phyloP scores from a whole-genome alignment of 2,888 invertebrate genomes.

The Biston betularia region DNA sequence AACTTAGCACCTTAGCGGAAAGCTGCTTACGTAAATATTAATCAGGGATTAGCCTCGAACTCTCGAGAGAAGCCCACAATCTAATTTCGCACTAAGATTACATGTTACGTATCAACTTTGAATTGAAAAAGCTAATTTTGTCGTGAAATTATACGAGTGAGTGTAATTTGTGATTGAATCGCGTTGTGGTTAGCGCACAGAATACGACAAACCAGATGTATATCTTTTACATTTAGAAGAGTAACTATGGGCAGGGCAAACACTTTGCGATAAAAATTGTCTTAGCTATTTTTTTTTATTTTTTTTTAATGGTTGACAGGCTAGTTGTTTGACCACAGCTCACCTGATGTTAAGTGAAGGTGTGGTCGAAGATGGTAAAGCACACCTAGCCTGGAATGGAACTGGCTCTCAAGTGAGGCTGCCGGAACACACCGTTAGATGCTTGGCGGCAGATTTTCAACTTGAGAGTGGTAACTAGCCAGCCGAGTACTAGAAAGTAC shows the following conservation, averaged over 20 bases:
- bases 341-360: too few species aligned
- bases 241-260: too few species aligned
- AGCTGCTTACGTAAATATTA: slow-evolving; percentile 29
- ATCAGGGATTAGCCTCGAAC: slow-evolving; percentile 24
- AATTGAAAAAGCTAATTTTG: slow-evolving; percentile 35
- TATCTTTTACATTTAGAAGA: background rate
- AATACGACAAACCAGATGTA: slow-evolving; percentile 1
- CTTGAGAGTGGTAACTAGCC: too few species aligned
- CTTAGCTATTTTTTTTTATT: background rate
- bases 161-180: slow-evolving; percentile 30
- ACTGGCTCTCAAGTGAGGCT: too few species aligned
- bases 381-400: too few species aligned
- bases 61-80: slow-evolving; percentile 19
- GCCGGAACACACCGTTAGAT: too few species aligned
- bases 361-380: too few species aligned
- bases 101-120: slow-evolving; percentile 27
- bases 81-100: slow-evolving; percentile 26
- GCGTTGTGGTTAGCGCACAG: slow-evolving; percentile 14
- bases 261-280: too few species aligned
- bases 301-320: too few species aligned
- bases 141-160: slow-evolving; percentile 29
- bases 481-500: too few species aligned
- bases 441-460: too few species aligned
- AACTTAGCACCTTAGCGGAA: slow-evolving; percentile 1
- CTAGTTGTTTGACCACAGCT: too few species aligned